Evolutionary conservation across 1,140 invertebrate genomes (phyloP).

Genomic region (Camponotus pennsylvanicus): DNA sequence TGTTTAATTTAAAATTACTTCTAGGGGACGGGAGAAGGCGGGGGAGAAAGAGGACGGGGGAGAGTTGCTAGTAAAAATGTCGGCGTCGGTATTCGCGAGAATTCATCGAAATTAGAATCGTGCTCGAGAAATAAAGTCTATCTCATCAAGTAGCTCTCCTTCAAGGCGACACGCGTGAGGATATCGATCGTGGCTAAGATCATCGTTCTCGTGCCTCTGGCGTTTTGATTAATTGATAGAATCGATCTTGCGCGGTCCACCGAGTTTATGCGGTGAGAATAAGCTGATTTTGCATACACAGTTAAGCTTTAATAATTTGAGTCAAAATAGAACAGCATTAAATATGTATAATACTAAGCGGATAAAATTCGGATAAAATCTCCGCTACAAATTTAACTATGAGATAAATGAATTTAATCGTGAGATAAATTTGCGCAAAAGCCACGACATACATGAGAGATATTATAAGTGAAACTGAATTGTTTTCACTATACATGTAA

Average conservation of each 20-base stretch:
- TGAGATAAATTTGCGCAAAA: slow-evolving; percentile 2
- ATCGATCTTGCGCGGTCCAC: slow-evolving; percentile 24
- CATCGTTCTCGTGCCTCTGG: slow-evolving; percentile 20
- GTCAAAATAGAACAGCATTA: slow-evolving; percentile 12
- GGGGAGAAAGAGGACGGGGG: neutral
- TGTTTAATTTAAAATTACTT: slow-evolving; percentile 76
- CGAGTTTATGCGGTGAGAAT: slow-evolving; percentile 32
- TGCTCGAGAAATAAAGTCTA: slow-evolving; percentile 36
- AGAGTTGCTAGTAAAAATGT: neutral
- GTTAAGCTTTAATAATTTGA: slow-evolving; percentile 15
- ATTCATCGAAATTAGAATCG: slow-evolving; percentile 31
- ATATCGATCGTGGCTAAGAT: slow-evolving; percentile 50
- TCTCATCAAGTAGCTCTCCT: slow-evolving; percentile 9
- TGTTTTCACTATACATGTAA: slow-evolving; percentile 43
- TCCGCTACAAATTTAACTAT: neutral
- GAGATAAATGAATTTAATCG: slow-evolving; percentile 3
- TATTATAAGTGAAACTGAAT: slow-evolving; percentile 15
- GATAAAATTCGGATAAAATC: neutral
- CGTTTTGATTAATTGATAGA: slow-evolving; percentile 40
- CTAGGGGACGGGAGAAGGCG: slow-evolving; percentile 41
- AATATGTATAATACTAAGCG: neutral
- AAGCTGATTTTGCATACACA: slow-evolving; percentile 37
- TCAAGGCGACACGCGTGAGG: neutral
- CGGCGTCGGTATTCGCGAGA: slow-evolving; percentile 3
- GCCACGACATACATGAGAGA: neutral